Conservation (phyloP, 2,113 vertebrate species). For the Mesembrinibis cayennensis region DNA sequence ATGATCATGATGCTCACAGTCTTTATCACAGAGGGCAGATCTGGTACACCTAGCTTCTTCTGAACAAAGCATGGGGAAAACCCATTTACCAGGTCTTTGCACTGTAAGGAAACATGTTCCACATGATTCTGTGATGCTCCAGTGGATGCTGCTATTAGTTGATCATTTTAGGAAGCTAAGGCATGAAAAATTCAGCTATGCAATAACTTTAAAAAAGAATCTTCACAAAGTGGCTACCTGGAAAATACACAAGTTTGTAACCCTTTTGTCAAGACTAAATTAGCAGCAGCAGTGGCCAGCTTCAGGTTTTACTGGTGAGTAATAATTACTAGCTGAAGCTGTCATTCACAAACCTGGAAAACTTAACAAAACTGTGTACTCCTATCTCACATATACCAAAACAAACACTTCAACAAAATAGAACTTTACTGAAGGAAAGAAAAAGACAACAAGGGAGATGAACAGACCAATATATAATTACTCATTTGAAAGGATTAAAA, state of each 20-base stretch:
- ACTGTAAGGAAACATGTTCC: neutral
- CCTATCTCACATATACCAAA: neutral
- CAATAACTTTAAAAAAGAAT: neutral
- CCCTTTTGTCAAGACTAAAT: neutral
- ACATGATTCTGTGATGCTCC: neutral
- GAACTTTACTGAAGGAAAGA: neutral
- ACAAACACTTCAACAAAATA: neutral
- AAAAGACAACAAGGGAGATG: neutral
- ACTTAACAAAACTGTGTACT: neutral
- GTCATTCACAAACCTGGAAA: neutral
- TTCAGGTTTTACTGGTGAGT: neutral
- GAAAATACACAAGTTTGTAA: neutral
- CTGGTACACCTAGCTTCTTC: neutral
- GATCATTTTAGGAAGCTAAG: neutral
- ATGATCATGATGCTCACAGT: neutral
- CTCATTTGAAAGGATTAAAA: no score
- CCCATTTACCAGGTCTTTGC: neutral
- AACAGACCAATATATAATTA: neutral
- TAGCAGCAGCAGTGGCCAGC: neutral
- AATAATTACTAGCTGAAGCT: neutral
- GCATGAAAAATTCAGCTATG: neutral
- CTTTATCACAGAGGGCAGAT: neutral
- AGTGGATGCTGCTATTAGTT: neutral
- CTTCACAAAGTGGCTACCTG: neutral
- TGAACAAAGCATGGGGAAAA: neutral